Conservation (phyloP, 1,140 invertebrate species). For the Neodiprion lecontei region DNA sequence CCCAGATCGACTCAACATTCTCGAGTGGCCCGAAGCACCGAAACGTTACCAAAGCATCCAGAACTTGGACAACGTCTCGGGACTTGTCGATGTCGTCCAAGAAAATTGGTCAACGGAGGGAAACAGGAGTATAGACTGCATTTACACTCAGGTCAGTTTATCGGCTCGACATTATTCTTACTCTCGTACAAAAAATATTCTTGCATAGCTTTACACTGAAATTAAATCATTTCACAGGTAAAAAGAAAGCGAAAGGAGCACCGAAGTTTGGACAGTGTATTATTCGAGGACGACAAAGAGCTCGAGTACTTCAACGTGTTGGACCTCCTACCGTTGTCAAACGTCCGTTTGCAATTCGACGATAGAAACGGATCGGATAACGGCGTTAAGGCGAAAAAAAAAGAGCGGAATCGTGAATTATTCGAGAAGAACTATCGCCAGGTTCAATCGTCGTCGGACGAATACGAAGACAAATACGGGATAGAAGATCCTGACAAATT, state of each 20-base stretch:
- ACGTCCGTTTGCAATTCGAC: slow-evolving; percentile 51
- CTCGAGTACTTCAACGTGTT: slow-evolving; percentile 58
- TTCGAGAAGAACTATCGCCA: not conserved
- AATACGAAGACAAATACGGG: slow-evolving; percentile 16
- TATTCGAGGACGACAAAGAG: slow-evolving; percentile 57
- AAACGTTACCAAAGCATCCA: slow-evolving; percentile 55
- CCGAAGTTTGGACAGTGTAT: slow-evolving; percentile 55
- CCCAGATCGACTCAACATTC: slow-evolving; percentile 53
- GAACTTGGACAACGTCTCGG: slow-evolving; percentile 55
- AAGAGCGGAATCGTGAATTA: not conserved
- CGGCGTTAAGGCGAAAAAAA: not conserved
- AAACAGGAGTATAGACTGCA: slow-evolving; percentile 54
- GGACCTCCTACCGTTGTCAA: slow-evolving; percentile 56
- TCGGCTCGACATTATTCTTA: not conserved
- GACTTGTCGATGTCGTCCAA: slow-evolving; percentile 57
- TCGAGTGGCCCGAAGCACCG: slow-evolving; percentile 55
- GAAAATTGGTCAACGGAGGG: slow-evolving; percentile 57
- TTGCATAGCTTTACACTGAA: not conserved
- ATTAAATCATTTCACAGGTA: slow-evolving; percentile 38
- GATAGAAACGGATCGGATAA: slow-evolving; percentile 32
- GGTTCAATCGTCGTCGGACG: slow-evolving; percentile 18
- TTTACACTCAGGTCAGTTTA: slow-evolving; percentile 54
- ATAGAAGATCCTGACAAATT: not conserved
- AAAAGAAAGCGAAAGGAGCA: slow-evolving; percentile 60
- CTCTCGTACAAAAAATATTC: no score